Base-by-base conservation (phyloP, 2,113 vertebrate species). In the Mystacornis crossleyi region DNA sequence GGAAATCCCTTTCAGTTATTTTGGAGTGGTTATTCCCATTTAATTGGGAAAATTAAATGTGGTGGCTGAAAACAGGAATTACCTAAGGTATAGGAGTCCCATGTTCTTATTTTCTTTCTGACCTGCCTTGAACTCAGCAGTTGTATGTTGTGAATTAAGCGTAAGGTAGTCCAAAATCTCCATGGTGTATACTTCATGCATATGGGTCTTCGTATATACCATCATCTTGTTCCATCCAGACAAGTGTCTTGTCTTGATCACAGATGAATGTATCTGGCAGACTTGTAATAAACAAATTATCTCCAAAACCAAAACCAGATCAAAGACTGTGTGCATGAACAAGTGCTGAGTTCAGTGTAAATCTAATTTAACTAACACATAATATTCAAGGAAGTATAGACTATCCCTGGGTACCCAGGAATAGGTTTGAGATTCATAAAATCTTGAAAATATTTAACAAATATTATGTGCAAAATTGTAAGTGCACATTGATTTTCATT, bases 171-270 rank as follows among this genome's bases (percentile, higher is more conserved):
- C 57, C 67, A 71, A 4, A 31, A 34, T 80, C 38, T 91, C 70
- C 34, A 66, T 58, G 81, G 70, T 40, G 61, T 86, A 60, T 31
- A 36, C 6, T 47, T 38, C 28, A 74, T 0, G 1, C 26, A 93
- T 84, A 78, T 23, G 4, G 87, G 70, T 96, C 92, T 95, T 96
- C 87, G 87, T 19, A 21, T 25, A 18, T 79, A 89, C 54, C 75
- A 83, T 95, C 34, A 50, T 47, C 85, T 94, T 81, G 62, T 72
- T 96, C 71, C 38, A n/a, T 72, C 74, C 79, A 88, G 66, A 61
- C 55, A 75, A 26, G 33, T 78, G 66, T n/a, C 40, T 96, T 96
- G 85, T 93, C 70, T 84, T 94, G 80, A 58, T 95, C 90, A 96
- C 55, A 96, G 81, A 71, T 53, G n/a, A 97, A 88, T 82, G 4